phyloP scores from a whole-genome alignment of 2,113 vertebrate genomes.

The Urocitellus parryii region DNA sequence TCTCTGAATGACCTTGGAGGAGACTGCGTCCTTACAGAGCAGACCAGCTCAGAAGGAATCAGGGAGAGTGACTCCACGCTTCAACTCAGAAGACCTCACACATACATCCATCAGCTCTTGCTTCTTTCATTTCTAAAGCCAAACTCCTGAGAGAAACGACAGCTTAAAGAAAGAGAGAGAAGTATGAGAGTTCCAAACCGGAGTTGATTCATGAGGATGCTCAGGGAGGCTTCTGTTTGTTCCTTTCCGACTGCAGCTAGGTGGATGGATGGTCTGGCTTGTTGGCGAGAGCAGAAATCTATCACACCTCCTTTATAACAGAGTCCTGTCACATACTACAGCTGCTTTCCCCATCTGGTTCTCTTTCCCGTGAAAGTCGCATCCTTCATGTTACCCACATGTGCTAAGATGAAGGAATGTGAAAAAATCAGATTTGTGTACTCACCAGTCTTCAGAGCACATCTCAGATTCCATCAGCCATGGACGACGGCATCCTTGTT shows the following conservation, averaged over 20 bases:
- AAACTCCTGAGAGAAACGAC: neutral
- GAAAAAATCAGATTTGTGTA: neutral
- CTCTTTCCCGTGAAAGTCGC: neutral
- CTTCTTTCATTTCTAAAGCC: neutral
- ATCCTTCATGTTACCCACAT: neutral
- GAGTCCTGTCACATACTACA: neutral
- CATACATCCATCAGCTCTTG: neutral
- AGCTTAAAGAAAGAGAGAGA: neutral
- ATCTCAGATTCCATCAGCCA: neutral
- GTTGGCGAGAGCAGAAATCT: neutral
- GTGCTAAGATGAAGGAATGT: neutral
- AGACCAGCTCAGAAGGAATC: neutral
- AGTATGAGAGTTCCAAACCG: neutral
- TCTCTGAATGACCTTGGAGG: neutral
- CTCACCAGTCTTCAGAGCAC: neutral
- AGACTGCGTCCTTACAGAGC: neutral
- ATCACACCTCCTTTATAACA: neutral
- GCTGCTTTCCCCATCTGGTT: neutral
- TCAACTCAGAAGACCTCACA: neutral
- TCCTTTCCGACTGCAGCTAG: neutral
- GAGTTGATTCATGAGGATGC: neutral
- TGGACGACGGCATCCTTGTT: neutral
- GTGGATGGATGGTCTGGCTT: neutral
- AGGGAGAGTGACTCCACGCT: neutral
- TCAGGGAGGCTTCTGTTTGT: neutral